These are phyloP conservation scores for Entomyzon cyanotis DNA, from an alignment of 2,113 vertebrate species.

Conservation along the genomic window DNA sequence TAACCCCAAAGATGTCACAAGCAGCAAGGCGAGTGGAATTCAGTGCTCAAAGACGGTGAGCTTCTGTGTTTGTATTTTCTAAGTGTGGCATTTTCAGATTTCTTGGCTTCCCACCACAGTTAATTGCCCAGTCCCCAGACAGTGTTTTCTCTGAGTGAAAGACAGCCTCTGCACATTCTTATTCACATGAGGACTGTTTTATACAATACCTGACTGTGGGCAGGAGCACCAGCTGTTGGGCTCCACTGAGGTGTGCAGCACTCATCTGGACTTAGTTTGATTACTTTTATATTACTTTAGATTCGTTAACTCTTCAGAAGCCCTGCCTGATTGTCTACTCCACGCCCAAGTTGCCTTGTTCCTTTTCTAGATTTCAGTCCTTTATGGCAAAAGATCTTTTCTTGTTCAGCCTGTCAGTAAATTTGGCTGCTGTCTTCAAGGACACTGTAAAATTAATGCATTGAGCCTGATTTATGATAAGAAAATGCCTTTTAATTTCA, in stretches of 20 bases:
- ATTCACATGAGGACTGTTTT: constrained; percentile 62
- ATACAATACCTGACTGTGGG: constrained; percentile 31
- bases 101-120: not conserved
- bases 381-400: not conserved
- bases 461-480: not conserved
- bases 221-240: constrained; percentile 49
- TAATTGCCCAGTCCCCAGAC: constrained; percentile 41
- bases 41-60: not conserved
- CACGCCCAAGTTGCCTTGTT: fast-evolving
- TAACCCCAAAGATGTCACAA: not conserved
- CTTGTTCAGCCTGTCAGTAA: not conserved
- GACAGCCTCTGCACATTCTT: constrained; percentile 2
- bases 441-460: not conserved
- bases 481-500: not conserved
- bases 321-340: not conserved
- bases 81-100: not conserved
- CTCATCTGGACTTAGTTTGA: constrained; percentile 58
- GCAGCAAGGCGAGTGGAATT: not conserved
- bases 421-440: not conserved
- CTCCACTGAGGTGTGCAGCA: constrained; percentile 44
- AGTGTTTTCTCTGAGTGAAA: not conserved
- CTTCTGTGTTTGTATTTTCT: not conserved
- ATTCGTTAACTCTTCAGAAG: constrained; percentile 35
- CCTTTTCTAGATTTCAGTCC: not conserved
- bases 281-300: constrained; percentile 42